Conservation (phyloP, 2,797 vertebrate genomes). For the Apodemus agrarius region DNA sequence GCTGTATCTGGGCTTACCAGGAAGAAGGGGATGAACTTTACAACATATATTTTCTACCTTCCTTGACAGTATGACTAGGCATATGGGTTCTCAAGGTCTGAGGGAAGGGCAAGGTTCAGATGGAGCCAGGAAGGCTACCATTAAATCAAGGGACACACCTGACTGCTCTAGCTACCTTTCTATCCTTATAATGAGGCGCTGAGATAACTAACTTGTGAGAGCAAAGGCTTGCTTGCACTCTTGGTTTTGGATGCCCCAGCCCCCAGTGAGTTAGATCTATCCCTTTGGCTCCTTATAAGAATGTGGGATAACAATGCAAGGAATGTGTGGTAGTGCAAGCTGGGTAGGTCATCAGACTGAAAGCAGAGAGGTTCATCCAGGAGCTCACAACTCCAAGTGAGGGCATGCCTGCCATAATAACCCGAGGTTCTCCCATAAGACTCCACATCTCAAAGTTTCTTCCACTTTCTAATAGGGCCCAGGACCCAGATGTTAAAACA, state of each 20-base stretch:
- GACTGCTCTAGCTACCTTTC: not conserved
- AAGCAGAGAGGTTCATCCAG: not conserved
- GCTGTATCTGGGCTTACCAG: not conserved
- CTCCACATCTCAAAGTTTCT: not conserved
- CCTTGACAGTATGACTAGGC: not conserved
- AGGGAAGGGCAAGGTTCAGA: not conserved
- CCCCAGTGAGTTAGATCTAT: not conserved
- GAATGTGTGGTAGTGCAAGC: not conserved
- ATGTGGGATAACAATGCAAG: not conserved
- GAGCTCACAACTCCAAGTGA: not conserved
- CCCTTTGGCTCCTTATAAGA: not conserved
- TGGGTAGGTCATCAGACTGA: not conserved
- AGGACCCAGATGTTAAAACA: not conserved
- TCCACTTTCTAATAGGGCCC: no score
- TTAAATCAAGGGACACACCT: not conserved
- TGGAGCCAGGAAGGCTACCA: not conserved
- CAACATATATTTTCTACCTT: not conserved
- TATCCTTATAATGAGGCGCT: not conserved
- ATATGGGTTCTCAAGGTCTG: not conserved
- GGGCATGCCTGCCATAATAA: not conserved
- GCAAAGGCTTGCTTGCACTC: not conserved
- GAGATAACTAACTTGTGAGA: not conserved
- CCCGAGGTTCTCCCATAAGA: not conserved
- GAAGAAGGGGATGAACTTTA: slow-evolving; percentile 8
- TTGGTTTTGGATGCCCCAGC: not conserved